Evolutionary conservation across 2,888 invertebrate species (phyloP), one percentile per base, ranked within the genome.

Genomic region (Drosophila flavopinicola): DNA sequence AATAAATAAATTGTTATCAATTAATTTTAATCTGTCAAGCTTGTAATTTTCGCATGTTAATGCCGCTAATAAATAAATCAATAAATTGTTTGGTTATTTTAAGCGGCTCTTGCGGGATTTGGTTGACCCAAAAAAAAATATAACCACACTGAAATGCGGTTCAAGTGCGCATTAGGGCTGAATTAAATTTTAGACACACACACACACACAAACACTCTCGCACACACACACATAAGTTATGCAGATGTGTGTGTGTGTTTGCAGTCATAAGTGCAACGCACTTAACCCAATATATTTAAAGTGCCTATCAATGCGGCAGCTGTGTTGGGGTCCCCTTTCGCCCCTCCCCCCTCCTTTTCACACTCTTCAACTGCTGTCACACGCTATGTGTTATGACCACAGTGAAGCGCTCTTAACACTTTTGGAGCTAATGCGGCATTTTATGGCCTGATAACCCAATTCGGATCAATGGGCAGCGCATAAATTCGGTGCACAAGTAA

Each of bases 241-340:
- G 9, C 11, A 2, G 25, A 10, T 20, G 7, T 35, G 17, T 27
- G 4, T 29, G 25, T 49, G 11, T 35, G 27, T 38, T 15, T 33
- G 45, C 23, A 59, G n/a, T 20, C 24, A 45, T 59, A 57, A 64
- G 59, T 61, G 72, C 78, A 59, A 45, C 30, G 10, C 78, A 78
- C 78, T 78, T 85, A 85, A 85, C 82, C 78, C 78, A 85, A 77
- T 47, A 80, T 29, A 33, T 24, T 24, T 66, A 59, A 66, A 75
- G 59, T 66, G 65, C 48, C 63, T 68, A 49, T 66, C 69, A 59
- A 72, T 67, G 73, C 37, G 45, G 20, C 68, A 58, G 54, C 48
- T 59, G 51, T 41, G 56, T 56, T 58, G 65, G 77, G 65, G 77
- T 61, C 71, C 75, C 76, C 72, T 68, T 51, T 66, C 44, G 38